These are phyloP conservation scores for Saccostrea echinata DNA, from an alignment of 1,140 invertebrate species.

Conservation along the genomic window DNA sequence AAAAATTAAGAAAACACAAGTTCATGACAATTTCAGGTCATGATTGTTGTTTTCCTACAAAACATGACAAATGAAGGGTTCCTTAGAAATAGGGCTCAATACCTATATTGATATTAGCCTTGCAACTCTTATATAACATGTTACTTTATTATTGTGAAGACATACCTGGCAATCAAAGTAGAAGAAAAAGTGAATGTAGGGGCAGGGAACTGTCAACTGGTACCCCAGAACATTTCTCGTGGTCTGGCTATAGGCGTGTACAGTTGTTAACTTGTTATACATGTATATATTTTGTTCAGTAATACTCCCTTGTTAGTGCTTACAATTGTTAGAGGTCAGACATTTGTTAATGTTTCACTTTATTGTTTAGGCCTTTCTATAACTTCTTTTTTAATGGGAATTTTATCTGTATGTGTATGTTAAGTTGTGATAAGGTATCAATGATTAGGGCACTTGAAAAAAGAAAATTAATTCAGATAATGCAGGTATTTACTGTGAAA, in stretches of 20 bases:
- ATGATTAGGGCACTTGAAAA: not conserved
- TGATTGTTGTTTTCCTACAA: not conserved
- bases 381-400: not conserved
- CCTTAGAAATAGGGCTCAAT: conserved; percentile 7
- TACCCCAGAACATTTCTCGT: conserved; percentile 11
- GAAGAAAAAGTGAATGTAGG: not conserved
- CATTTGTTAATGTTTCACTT: conserved; percentile 25
- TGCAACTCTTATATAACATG: not conserved
- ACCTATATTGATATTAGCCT: conserved; percentile 1
- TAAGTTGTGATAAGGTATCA: too few species aligned
- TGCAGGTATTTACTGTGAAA: too few species aligned
- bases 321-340: conserved; percentile 31
- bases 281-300: conserved; percentile 36
- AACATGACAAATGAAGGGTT: conserved; percentile 18
- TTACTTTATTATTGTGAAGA: not conserved
- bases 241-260: conserved; percentile 7
- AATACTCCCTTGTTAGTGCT: conserved; percentile 33
- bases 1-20: not conserved
- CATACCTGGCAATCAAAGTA: conserved; percentile 29
- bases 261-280: conserved; percentile 30
- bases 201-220: not conserved
- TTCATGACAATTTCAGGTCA: not conserved
- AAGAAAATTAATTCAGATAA: not conserved
- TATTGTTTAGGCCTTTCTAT: conserved; percentile 9
- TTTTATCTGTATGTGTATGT: not conserved